Evolutionary conservation across 2,113 vertebrate species (phyloP).

Genomic region (Petrocephalus zakoni): DNA sequence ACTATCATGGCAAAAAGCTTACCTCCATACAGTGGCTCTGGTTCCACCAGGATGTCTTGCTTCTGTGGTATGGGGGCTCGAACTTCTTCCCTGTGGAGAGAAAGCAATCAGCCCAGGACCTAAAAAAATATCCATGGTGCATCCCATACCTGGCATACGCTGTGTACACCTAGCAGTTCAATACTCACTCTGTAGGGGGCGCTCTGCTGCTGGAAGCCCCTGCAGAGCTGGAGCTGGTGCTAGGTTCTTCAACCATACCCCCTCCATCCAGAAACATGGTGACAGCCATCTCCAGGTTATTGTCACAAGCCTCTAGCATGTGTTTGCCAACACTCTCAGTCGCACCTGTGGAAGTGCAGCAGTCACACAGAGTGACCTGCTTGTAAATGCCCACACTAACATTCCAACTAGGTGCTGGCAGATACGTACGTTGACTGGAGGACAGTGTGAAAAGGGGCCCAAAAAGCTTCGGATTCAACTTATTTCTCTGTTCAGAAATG

Average conservation of each 20-base stretch:
- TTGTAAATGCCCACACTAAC: not conserved
- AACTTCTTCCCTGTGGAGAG: constrained; percentile 77
- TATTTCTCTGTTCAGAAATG: not conserved
- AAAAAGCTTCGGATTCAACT: not conserved
- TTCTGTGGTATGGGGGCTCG: constrained; percentile 98
- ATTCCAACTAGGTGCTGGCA: not conserved
- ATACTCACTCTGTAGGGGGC: constrained; percentile 75
- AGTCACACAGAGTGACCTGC: not conserved
- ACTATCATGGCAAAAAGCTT: constrained; percentile 23
- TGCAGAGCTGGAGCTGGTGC: constrained; percentile 87
- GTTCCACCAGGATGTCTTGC: constrained; percentile 96
- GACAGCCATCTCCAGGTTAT: constrained; percentile 97
- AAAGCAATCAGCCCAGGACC: not conserved
- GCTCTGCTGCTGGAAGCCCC: constrained; percentile 69
- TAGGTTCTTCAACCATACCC: constrained; percentile 89
- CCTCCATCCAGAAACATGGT: constrained; percentile 98
- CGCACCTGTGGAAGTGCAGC: constrained; percentile 71
- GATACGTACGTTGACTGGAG: not conserved
- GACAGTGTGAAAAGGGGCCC: not conserved
- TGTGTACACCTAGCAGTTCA: not conserved
- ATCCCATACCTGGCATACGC: not conserved
- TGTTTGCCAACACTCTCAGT: constrained; percentile 93
- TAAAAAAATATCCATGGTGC: not conserved
- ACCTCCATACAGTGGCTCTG: constrained; percentile 97
- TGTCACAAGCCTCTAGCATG: constrained; percentile 96